Percentiles rank a stretch among this genome's conserved stretches.
These are phyloP conservation scores for Beris chalybata DNA, from an alignment of 2,888 invertebrate genomes.

Conservation along the genomic window DNA sequence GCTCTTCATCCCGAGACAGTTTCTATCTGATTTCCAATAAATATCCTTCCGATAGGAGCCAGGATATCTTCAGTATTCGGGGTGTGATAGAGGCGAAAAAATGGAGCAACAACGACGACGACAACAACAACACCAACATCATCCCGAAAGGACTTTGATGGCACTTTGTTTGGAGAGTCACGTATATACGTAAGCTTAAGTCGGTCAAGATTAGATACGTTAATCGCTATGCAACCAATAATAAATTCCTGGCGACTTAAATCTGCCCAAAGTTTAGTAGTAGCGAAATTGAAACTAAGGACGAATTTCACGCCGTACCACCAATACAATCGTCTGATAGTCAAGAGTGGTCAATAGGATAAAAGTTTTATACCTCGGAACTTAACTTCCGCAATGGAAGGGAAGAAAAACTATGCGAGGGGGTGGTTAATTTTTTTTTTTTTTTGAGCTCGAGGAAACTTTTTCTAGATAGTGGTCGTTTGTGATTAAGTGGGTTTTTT, in stretches of 20 bases:
- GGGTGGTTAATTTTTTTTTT: too few relatives aligned
- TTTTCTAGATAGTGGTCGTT: too few relatives aligned
- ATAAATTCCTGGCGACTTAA: conserved; percentile 26
- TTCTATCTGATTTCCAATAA: conserved; percentile 27
- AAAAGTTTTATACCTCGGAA: too few relatives aligned
- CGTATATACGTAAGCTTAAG: conserved; percentile 25
- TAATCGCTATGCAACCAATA: conserved; percentile 29
- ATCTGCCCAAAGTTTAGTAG: conserved; percentile 10
- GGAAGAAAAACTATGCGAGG: too few relatives aligned
- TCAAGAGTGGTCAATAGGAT: conserved; percentile 5
- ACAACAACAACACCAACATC: conserved; percentile 21
- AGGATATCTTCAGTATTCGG: conserved; percentile 22
- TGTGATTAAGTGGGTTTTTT: too few relatives aligned
- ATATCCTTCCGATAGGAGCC: conserved; percentile 15
- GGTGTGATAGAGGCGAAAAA: conserved; percentile 16
- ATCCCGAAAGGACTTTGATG: conserved; percentile 11
- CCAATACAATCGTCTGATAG: not conserved
- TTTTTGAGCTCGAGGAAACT: too few relatives aligned
- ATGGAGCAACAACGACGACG: conserved; percentile 16
- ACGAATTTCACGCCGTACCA: conserved; percentile 11
- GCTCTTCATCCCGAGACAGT: conserved; percentile 5
- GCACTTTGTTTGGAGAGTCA: conserved; percentile 29
- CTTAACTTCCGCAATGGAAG: too few relatives aligned
- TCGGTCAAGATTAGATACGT: conserved; percentile 30
- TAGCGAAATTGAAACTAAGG: conserved; percentile 27